phyloP scores from a whole-genome alignment of 2,797 vertebrate species.

The Cossypha polioptera region DNA sequence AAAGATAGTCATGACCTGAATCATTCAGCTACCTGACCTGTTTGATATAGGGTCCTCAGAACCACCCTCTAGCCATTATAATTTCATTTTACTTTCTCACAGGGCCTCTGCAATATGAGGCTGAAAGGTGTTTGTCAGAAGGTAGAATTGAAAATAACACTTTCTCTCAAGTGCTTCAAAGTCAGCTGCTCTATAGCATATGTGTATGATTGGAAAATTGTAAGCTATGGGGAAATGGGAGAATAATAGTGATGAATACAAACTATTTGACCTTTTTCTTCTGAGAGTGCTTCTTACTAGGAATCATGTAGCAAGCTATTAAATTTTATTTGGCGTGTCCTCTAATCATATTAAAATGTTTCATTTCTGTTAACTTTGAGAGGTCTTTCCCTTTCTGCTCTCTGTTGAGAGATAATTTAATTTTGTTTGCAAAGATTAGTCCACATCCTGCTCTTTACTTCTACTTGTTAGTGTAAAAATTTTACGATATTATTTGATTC shows the following conservation, averaged over 20 bases:
- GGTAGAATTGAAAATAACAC: constrained; percentile 63
- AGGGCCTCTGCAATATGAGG: constrained; percentile 30
- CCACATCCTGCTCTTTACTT: constrained; percentile 42
- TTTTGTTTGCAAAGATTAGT: constrained; percentile 44
- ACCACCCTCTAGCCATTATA: not conserved
- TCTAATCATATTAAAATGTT: constrained; percentile 57
- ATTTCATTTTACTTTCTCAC: constrained; percentile 58
- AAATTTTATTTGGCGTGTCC: constrained; percentile 53
- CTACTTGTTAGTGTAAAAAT: not conserved
- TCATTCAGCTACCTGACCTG: not conserved
- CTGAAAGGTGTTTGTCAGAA: constrained; percentile 66
- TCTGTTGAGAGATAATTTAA: constrained; percentile 44
- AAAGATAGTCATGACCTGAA: not conserved
- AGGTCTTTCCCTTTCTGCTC: constrained; percentile 35
- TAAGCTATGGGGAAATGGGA: constrained; percentile 49
- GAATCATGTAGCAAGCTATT: constrained; percentile 56
- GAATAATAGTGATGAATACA: constrained; percentile 58
- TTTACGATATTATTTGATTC: constrained; percentile 11
- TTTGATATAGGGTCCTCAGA: constrained; percentile 23
- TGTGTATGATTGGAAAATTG: constrained; percentile 52
- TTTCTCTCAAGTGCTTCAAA: constrained; percentile 48
- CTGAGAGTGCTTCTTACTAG: constrained; percentile 26
- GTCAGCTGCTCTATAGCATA: constrained; percentile 38
- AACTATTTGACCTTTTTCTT: constrained; percentile 61
- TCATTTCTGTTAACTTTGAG: constrained; percentile 56